A percentile compares a stretch with the other conserved stretches of the same genome.
These are phyloP conservation scores for Maylandia zebra DNA, from an alignment of 2,113 vertebrate species.

Conservation along the genomic window DNA sequence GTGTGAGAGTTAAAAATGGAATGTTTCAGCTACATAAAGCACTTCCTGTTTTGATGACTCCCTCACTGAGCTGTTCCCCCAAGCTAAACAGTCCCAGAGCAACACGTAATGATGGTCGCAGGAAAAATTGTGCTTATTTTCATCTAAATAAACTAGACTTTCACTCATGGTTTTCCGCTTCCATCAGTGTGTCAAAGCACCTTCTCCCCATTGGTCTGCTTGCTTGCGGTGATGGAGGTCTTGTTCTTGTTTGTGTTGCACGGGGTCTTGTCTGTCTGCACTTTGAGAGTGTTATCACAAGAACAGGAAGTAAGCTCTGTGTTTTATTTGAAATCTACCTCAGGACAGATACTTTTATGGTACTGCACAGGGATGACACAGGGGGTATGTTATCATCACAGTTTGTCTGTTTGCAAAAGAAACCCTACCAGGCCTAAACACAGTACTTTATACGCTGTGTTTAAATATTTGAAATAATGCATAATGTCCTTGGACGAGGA, in stretches of 20 bases:
- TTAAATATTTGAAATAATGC: not conserved
- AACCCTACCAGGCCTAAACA: not conserved
- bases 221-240: not conserved
- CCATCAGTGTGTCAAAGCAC: not conserved
- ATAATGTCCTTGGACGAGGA: not conserved
- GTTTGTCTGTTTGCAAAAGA: not conserved
- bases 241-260: not conserved
- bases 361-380: not conserved
- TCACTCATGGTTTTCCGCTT: not conserved
- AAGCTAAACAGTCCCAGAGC: conserved; percentile 42
- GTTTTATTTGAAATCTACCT: not conserved
- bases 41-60: conserved; percentile 68
- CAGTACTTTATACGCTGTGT: not conserved
- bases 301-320: not conserved
- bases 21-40: conserved; percentile 69
- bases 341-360: not conserved
- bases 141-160: not conserved
- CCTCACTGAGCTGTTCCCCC: conserved; percentile 24
- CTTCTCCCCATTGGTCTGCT: not conserved
- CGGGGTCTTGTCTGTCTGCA: not conserved
- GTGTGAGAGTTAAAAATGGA: conserved; percentile 69
- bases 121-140: not conserved
- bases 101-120: conserved; percentile 7
- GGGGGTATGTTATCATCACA: not conserved
- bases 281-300: not conserved